Percentiles rank a stretch among this genome's conserved stretches.
Conservation (phyloP, 2,797 vertebrate genomes). For the Anisognathus igniventris region DNA sequence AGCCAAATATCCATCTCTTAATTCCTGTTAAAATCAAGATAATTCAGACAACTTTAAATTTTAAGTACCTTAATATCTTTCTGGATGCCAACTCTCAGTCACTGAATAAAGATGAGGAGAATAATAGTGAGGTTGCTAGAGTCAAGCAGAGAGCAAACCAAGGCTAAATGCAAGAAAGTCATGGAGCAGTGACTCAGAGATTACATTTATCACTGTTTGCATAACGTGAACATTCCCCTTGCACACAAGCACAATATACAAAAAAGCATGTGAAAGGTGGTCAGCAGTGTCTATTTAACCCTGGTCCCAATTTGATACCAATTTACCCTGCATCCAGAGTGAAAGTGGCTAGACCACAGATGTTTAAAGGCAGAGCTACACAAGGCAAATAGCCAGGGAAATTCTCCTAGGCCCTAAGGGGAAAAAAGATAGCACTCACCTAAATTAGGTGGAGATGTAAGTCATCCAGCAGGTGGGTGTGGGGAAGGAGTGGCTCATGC, state of each 20-base stretch:
- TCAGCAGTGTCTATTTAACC: background rate
- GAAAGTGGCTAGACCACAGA: background rate
- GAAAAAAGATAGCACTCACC: background rate
- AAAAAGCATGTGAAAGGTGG: background rate
- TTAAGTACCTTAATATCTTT: background rate
- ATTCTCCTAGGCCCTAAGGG: constrained; percentile 6
- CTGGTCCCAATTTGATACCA: background rate
- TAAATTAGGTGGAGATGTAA: constrained; percentile 27
- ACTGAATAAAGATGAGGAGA: background rate
- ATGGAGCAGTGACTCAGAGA: background rate
- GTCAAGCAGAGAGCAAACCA: background rate
- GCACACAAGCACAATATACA: background rate
- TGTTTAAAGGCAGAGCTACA: background rate
- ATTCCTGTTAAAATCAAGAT: background rate
- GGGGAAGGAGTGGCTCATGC: background rate
- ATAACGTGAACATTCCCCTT: background rate
- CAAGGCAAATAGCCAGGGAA: constrained; percentile 1
- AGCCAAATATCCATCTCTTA: background rate
- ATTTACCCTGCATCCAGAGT: background rate
- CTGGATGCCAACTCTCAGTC: background rate
- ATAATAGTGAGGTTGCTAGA: background rate
- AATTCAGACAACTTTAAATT: background rate
- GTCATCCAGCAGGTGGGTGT: constrained; percentile 9
- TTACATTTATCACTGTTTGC: background rate
- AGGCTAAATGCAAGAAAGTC: background rate